Base-by-base conservation (phyloP, 1,140 invertebrate genomes). In the Danaus melanippus region DNA sequence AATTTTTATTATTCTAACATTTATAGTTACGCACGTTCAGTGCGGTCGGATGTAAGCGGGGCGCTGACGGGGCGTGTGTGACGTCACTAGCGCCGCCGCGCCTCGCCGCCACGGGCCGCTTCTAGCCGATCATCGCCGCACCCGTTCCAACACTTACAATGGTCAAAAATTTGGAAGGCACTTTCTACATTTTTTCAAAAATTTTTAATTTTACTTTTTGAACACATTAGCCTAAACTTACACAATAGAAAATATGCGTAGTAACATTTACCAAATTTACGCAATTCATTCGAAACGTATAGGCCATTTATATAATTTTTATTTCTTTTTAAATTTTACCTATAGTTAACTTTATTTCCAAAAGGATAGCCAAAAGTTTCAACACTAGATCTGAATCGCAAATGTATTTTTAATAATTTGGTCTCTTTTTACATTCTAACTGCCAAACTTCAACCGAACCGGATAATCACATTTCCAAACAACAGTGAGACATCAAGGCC, bases 211-310 rank as follows among this genome's bases (percentile, higher is more conserved):
- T 84, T 77, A 74, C 56, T 76, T 83, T 86, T 83, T 86, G 83
- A 86, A 86, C 80, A 86, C 83, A 84, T 86, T 86, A 86, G 83
- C 83, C 83, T 86, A 86, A 76, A 84, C 83, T 86, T 86, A 86
- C 70, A 84, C 71, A 86, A 81, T 86, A 86, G 83, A 84, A 84
- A 83, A 86, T 84, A 84, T 84, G 83, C 80, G 83, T 86, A 86
- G 73, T 82, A 86, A 86, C 79, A 86, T 86, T 86, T 86, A 86
- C 80, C 80, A 84, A 86, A 83, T 84, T 71, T 84, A 85, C 82
- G 83, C 79, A 86, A 80, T 86, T 76, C 74, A 69, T 73, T 71
- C 76, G 79, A 86, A 84, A 86, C 74, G 79, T 82, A 77, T 85
- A 84, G 82, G 82, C 82, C 80, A 69, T 67, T 73, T 74, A 79